These are phyloP conservation scores for Chionomys nivalis DNA, from an alignment of 2,113 vertebrate species.

Conservation along the genomic window DNA sequence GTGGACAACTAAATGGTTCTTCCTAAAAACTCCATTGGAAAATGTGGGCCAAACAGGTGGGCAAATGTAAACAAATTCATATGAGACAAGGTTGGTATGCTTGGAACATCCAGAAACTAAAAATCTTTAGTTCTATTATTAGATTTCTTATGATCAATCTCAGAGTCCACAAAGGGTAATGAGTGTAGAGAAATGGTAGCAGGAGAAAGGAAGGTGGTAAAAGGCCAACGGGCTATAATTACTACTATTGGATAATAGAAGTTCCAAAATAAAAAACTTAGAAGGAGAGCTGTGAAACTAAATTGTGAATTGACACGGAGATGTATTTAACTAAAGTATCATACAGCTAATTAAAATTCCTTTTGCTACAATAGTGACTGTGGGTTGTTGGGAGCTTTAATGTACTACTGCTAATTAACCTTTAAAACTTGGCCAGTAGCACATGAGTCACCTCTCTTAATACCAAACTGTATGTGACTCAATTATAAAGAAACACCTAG, in stretches of 20 bases:
- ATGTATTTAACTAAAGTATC: slow-evolving; percentile 64
- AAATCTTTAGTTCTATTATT: slow-evolving; percentile 35
- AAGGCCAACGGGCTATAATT: slow-evolving; percentile 52
- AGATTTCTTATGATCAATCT: slow-evolving; percentile 50
- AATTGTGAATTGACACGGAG: slow-evolving; percentile 31
- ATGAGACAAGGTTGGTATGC: not conserved
- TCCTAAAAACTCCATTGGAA: not conserved
- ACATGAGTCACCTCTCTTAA: slow-evolving; percentile 37
- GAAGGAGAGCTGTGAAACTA: slow-evolving; percentile 44
- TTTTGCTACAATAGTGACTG: slow-evolving; percentile 58
- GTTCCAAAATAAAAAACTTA: slow-evolving; percentile 50
- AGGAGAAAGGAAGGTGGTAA: slow-evolving; percentile 43
- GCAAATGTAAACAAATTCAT: slow-evolving; percentile 8
- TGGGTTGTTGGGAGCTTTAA: slow-evolving; percentile 26
- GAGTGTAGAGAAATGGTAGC: slow-evolving; percentile 45
- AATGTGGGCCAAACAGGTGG: not conserved
- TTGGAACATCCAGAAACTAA: not conserved
- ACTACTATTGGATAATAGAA: slow-evolving; percentile 44
- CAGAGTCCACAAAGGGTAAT: slow-evolving; percentile 24
- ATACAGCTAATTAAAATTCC: slow-evolving; percentile 70
- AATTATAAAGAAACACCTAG: slow-evolving; percentile 62
- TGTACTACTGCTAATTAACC: slow-evolving; percentile 47
- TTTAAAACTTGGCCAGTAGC: slow-evolving; percentile 58
- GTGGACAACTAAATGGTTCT: not conserved
- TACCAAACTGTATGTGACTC: slow-evolving; percentile 52